Evolutionary conservation across 2,113 vertebrate species (phyloP).

Genomic region (Lepus timidus): DNA sequence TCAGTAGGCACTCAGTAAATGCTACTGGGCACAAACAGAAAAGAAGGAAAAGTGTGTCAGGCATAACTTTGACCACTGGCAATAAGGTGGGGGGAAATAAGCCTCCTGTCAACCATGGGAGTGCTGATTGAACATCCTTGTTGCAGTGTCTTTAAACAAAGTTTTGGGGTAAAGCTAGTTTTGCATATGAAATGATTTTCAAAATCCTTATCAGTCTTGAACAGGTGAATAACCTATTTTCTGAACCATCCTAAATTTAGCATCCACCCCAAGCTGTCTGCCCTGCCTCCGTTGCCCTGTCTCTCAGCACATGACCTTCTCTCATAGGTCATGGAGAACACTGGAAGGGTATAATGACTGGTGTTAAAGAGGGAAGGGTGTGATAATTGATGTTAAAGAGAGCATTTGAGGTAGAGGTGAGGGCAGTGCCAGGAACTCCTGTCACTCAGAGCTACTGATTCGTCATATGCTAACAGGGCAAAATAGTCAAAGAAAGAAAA

Average conservation of each 20-base stretch:
- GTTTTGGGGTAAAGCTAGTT: conserved; percentile 32
- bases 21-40: background rate
- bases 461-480: background rate
- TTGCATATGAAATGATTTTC: conserved; percentile 51
- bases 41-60: background rate
- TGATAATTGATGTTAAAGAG: background rate
- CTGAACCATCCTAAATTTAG: conserved; percentile 16
- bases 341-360: background rate
- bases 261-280: background rate
- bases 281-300: background rate
- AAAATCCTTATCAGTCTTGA: conserved; percentile 46
- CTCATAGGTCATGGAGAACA: background rate
- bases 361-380: background rate
- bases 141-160: background rate
- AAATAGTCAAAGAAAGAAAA: background rate
- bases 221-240: conserved; percentile 30
- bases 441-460: background rate
- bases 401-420: background rate
- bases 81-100: background rate
- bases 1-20: background rate
- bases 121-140: background rate
- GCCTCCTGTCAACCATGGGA: background rate
- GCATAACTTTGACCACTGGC: background rate
- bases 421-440: background rate
- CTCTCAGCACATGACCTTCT: background rate